These are phyloP conservation scores for Phalanger gymnotis DNA, from an alignment of 2,797 vertebrate genomes.

Conservation along the genomic window DNA sequence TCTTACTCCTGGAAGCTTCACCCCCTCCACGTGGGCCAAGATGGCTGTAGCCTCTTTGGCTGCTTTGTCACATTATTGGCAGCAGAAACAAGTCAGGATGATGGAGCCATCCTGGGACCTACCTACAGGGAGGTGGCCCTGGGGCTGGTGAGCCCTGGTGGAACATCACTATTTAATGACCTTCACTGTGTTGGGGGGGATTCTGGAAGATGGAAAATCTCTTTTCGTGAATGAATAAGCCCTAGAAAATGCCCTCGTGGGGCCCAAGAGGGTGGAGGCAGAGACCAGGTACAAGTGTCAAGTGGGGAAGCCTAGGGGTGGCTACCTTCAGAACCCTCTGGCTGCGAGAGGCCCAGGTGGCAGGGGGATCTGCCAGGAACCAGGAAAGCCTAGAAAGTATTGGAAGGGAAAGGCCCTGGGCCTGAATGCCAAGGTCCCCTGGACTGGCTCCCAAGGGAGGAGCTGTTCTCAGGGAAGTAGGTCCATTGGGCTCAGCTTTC, in stretches of 20 bases:
- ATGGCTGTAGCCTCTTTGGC: background rate
- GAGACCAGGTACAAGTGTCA: background rate
- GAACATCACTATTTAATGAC: background rate
- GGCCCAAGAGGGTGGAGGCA: rapidly evolving
- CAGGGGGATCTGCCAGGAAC: background rate
- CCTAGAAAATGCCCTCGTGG: background rate
- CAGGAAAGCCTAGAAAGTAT: rapidly evolving
- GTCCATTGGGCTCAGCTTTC: background rate
- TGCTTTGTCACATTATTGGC: background rate
- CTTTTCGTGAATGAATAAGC: background rate
- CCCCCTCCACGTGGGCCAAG: no score
- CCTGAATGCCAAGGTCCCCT: background rate
- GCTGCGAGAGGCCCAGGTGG: no score
- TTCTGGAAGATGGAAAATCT: background rate
- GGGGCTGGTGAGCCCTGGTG: background rate
- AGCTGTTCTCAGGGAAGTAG: background rate
- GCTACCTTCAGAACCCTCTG: rapidly evolving
- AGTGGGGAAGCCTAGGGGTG: background rate
- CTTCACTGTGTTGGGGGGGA: background rate
- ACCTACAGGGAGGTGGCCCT: background rate
- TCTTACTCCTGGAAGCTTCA: background rate
- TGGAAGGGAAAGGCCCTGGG: no score
- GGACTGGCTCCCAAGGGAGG: background rate
- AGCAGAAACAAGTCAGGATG: background rate
- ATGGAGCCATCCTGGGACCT: background rate